These are phyloP conservation scores for Germaria angustata DNA, from an alignment of 2,888 invertebrate species.

Conservation along the genomic window DNA sequence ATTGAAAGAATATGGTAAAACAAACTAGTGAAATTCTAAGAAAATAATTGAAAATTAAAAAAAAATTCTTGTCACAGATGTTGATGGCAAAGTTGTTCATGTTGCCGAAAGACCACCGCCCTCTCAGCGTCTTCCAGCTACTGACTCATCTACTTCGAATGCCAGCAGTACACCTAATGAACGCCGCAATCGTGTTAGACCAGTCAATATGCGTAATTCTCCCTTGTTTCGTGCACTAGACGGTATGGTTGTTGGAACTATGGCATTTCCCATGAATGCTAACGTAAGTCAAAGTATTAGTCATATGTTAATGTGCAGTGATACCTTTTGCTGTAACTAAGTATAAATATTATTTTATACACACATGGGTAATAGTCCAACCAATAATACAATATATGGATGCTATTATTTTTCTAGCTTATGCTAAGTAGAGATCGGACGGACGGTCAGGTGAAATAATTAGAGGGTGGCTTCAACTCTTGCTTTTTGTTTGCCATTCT, in stretches of 20 bases:
- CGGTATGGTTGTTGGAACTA: slow-evolving; percentile 80
- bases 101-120: slow-evolving; percentile 94
- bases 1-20: slow-evolving; percentile 90
- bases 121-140: slow-evolving; percentile 75
- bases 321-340: no score
- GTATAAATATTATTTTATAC: no score
- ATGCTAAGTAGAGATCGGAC: no score
- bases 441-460: no score
- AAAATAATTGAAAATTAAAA: not conserved
- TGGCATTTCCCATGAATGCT: slow-evolving; percentile 79
- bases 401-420: no score
- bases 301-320: no score
- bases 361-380: no score
- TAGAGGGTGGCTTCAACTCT: no score
- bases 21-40: slow-evolving; percentile 3
- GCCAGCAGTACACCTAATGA: slow-evolving; percentile 72
- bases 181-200: slow-evolving; percentile 77
- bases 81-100: slow-evolving; percentile 95
- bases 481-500: no score
- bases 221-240: slow-evolving; percentile 78
- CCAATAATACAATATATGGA: no score
- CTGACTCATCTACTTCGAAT: slow-evolving; percentile 70
- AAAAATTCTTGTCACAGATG: slow-evolving; percentile 82
- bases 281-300: slow-evolving; percentile 59
- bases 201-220: slow-evolving; percentile 75